phyloP scores from a whole-genome alignment of 2,797 vertebrate species.

The Pangasius sanitwongsei region DNA sequence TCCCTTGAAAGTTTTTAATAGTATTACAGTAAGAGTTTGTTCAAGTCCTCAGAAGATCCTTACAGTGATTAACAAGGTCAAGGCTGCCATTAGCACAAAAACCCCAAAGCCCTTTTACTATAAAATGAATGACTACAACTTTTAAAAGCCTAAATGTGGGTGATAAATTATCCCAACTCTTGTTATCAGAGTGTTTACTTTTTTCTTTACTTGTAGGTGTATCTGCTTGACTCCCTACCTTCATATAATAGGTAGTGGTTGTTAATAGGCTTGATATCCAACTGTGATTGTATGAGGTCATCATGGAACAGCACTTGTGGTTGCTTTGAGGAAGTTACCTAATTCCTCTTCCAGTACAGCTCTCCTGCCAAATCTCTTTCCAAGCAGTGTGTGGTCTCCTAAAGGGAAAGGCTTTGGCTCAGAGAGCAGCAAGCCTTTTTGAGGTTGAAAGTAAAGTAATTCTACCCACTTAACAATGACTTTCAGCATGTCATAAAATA shows the following conservation, averaged over 20 bases:
- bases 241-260: conserved; percentile 37
- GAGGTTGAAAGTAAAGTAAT: conserved; percentile 48
- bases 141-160: conserved; percentile 32
- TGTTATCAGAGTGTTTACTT: conserved; percentile 46
- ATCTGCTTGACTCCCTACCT: conserved; percentile 26
- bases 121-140: conserved; percentile 36
- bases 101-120: conserved; percentile 32
- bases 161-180: conserved; percentile 33
- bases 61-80: conserved; percentile 39
- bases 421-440: conserved; percentile 34
- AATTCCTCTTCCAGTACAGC: conserved; percentile 54
- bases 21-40: conserved; percentile 35
- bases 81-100: conserved; percentile 23
- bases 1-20: neutral
- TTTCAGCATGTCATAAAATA: conserved; percentile 42
- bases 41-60: conserved; percentile 39
- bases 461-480: conserved; percentile 31
- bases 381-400: conserved; percentile 56
- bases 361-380: conserved; percentile 45
- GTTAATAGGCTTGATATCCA: conserved; percentile 50
- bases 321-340: conserved; percentile 50
- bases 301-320: conserved; percentile 46
- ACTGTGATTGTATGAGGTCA: conserved; percentile 48
- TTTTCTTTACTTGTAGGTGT: conserved; percentile 44
- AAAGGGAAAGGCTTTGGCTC: conserved; percentile 48